These are phyloP conservation scores for Plagiodera versicolora DNA, from an alignment of 2,888 invertebrate genomes.

Conservation along the genomic window DNA sequence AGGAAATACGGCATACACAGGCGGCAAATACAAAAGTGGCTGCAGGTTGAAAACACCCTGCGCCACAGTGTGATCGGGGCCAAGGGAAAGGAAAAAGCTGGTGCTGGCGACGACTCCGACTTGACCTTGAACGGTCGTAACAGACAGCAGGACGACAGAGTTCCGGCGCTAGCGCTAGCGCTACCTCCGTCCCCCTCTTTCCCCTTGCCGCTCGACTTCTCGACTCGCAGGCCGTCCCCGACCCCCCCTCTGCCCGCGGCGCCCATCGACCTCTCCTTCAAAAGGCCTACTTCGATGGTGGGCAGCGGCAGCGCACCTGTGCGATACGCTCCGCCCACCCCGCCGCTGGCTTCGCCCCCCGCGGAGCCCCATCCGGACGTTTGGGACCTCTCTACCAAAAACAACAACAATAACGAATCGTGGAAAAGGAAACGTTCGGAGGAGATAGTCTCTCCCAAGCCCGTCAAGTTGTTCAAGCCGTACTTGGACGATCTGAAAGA, in stretches of 20 bases:
- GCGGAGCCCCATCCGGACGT: slow-evolving; percentile 44
- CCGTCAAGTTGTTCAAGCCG: slow-evolving; percentile 77
- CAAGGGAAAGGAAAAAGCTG: slow-evolving; percentile 35
- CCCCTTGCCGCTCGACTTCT: slow-evolving; percentile 47
- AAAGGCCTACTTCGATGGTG: slow-evolving; percentile 42
- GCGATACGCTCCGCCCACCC: slow-evolving; percentile 31
- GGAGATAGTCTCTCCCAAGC: slow-evolving; percentile 54
- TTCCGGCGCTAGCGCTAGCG: slow-evolving; percentile 46
- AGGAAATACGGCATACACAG: slow-evolving; percentile 88
- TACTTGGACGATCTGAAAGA: slow-evolving; percentile 69
- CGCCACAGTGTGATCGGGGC: slow-evolving; percentile 69
- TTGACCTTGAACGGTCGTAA: slow-evolving; percentile 47
- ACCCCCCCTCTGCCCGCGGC: slow-evolving; percentile 44
- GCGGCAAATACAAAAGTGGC: slow-evolving; percentile 89
- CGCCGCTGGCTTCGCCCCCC: slow-evolving; percentile 26
- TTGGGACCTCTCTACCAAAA: slow-evolving; percentile 53
- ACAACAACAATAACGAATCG: neutral
- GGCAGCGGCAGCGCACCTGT: slow-evolving; percentile 41
- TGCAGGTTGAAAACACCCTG: slow-evolving; percentile 80
- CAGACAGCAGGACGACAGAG: slow-evolving; percentile 55
- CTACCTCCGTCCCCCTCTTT: slow-evolving; percentile 35
- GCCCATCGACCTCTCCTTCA: slow-evolving; percentile 55
- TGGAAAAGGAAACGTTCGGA: slow-evolving; percentile 39
- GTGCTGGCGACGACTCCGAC: slow-evolving; percentile 34
- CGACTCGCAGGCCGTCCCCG: slow-evolving; percentile 43